A percentile compares a stretch with the other conserved stretches of the same genome.
phyloP scores from a whole-genome alignment of 2,888 invertebrate species.

The Congeria kusceri region DNA sequence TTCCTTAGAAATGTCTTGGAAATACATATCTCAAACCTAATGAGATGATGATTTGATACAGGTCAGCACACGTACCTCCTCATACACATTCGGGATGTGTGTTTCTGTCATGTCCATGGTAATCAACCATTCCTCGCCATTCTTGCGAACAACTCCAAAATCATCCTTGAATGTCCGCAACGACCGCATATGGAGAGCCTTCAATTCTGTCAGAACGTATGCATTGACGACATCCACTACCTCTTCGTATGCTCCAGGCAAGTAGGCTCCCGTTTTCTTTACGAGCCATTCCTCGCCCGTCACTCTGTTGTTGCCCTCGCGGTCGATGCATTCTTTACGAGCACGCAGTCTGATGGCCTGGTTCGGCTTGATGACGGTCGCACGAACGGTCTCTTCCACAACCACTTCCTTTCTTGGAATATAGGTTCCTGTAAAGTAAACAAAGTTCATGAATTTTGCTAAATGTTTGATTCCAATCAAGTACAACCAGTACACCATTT shows the following conservation, averaged over 20 bases:
- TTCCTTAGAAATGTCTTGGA: too few species aligned
- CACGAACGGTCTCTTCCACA: constrained; percentile 85
- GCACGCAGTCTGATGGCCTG: constrained; percentile 86
- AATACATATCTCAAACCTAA: too few species aligned
- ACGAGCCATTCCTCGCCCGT: constrained; percentile 87
- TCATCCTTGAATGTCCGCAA: constrained; percentile 86
- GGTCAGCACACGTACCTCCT: constrained; percentile 81
- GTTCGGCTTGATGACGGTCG: constrained; percentile 86
- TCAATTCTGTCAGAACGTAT: constrained; percentile 87
- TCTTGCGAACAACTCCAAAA: constrained; percentile 85
- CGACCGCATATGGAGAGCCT: constrained; percentile 86
- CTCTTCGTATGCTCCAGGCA: constrained; percentile 87
- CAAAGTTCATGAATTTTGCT: too few species aligned
- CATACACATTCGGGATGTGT: constrained; percentile 87
- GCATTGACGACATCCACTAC: constrained; percentile 86
- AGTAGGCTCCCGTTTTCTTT: constrained; percentile 86
- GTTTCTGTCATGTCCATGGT: constrained; percentile 86
- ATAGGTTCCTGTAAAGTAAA: constrained; percentile 84
- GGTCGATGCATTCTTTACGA: constrained; percentile 85
- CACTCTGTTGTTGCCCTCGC: constrained; percentile 76
- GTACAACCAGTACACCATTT: too few species aligned
- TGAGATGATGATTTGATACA: too few species aligned
- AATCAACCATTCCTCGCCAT: constrained; percentile 87
- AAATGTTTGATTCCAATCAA: too few species aligned
- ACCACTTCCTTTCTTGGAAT: constrained; percentile 86